phyloP scores from a whole-genome alignment of 2,113 vertebrate species.

The human region DNA sequence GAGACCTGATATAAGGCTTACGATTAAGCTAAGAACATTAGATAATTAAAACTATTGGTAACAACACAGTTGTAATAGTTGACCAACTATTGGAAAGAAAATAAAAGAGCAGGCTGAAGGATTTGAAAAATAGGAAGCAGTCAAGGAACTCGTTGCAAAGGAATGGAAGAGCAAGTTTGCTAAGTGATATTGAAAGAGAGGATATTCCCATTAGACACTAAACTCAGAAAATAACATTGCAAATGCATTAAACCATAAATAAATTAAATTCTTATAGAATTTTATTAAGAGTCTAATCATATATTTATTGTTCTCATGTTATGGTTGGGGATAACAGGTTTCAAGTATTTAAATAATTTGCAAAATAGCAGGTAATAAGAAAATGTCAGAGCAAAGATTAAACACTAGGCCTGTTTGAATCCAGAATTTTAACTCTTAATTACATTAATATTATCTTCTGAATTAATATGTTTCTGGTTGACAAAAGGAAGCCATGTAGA shows the following conservation, averaged over 20 bases:
- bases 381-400: background rate
- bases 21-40: background rate
- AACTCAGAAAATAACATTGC: background rate
- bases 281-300: background rate
- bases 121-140: slow-evolving; percentile 11
- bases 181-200: background rate
- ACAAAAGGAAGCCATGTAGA: background rate
- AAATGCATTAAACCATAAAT: background rate
- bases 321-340: background rate
- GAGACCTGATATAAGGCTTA: background rate
- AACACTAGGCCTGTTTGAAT: background rate
- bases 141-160: background rate
- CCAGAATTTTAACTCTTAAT: background rate
- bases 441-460: background rate
- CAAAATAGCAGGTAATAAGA: background rate
- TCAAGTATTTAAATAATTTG: background rate
- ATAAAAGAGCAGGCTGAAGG: background rate
- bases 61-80: background rate
- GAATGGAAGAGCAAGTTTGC: background rate
- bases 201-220: background rate
- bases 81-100: background rate
- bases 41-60: background rate
- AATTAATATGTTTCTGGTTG: background rate
- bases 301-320: background rate
- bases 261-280: background rate